These are phyloP conservation scores for silkworm (Bombyx mori) DNA, from an alignment of 1,140 invertebrate species.

Conservation along the genomic window DNA sequence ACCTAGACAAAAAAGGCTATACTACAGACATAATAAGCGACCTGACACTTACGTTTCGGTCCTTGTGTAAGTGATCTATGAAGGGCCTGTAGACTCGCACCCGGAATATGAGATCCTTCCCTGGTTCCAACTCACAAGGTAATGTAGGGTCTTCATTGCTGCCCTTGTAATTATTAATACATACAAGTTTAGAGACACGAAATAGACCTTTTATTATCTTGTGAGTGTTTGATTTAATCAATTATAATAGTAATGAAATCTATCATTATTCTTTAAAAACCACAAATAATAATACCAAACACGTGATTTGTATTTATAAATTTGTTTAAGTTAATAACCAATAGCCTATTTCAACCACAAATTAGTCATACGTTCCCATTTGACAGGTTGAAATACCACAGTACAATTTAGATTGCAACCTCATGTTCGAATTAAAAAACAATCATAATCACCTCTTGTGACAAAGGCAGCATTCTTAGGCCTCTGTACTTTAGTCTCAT, in stretches of 20 bases:
- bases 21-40: no score
- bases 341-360: not conserved
- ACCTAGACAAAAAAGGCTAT: no score
- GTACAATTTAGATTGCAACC: not conserved
- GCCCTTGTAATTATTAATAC: slow-evolving; percentile 18
- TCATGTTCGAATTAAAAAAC: slow-evolving; percentile 2
- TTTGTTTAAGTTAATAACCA: no score
- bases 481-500: slow-evolving; percentile 44
- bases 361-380: not conserved
- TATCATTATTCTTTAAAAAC: no score
- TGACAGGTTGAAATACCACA: not conserved
- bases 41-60: slow-evolving; percentile 26
- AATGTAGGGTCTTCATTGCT: not conserved
- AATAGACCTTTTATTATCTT: no score
- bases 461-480: slow-evolving; percentile 28
- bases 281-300: no score
- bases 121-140: slow-evolving; percentile 27
- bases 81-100: slow-evolving; percentile 45
- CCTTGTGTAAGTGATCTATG: slow-evolving; percentile 17
- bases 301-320: no score
- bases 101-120: slow-evolving; percentile 42
- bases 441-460: slow-evolving; percentile 17
- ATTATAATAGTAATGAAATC: no score
- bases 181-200: no score
- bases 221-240: no score